These are phyloP conservation scores for Hoplostethus atlanticus DNA, from an alignment of 2,797 vertebrate species.

Conservation along the genomic window DNA sequence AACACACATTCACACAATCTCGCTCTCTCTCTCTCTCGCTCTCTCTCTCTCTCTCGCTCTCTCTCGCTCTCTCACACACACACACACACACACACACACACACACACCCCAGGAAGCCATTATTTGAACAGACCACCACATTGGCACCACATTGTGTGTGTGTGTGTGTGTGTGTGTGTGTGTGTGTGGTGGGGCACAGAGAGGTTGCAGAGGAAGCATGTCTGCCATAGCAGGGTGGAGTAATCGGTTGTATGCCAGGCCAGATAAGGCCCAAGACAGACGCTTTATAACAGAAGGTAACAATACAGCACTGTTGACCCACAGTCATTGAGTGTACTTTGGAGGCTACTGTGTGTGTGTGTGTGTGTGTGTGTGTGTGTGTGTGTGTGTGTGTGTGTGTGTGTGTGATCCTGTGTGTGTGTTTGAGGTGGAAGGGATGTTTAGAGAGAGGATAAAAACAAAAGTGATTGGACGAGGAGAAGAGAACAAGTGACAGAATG, in stretches of 20 bases:
- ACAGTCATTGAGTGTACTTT: background rate
- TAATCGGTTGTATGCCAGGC: constrained; percentile 40
- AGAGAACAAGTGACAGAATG: background rate
- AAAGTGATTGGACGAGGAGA: background rate
- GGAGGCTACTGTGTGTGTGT: constrained; percentile 24
- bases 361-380: background rate
- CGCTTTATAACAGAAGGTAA: constrained; percentile 32
- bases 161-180: constrained; percentile 17
- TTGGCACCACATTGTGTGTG: constrained; percentile 24
- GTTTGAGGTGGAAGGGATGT: no score
- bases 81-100: no score
- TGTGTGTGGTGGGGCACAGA: constrained; percentile 20
- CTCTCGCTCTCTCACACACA: no score
- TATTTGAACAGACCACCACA: constrained; percentile 52
- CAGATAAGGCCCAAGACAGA: constrained; percentile 42
- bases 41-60: no score
- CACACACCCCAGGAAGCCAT: constrained; percentile 3
- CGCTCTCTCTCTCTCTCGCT: no score
- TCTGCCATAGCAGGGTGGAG: constrained; percentile 43
- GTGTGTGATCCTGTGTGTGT: background rate
- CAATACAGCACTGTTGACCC: background rate
- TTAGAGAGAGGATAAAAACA: constrained; percentile 28
- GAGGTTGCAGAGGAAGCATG: constrained; percentile 47
- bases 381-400: background rate
- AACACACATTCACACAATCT: no score